A percentile compares a stretch with the other conserved stretches of the same genome.
These are phyloP conservation scores for Danio choprae DNA, from an alignment of 2,797 vertebrate species.

Conservation along the genomic window DNA sequence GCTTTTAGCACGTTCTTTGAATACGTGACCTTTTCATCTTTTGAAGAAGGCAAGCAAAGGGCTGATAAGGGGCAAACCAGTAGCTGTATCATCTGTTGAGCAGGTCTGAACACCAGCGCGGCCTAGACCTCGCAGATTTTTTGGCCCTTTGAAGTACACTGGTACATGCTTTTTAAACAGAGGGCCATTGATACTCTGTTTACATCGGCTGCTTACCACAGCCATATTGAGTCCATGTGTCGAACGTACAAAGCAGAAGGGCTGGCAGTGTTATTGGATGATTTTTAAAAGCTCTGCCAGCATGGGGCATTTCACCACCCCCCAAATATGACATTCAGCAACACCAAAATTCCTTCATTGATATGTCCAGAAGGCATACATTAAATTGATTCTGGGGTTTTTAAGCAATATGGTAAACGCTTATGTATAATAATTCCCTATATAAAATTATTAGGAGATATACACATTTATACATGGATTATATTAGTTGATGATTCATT, in stretches of 20 bases:
- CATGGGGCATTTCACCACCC: not conserved
- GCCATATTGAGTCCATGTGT: constrained; percentile 63
- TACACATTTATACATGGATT: too few species aligned
- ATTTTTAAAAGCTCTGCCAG: not conserved
- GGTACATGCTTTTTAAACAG: constrained; percentile 69
- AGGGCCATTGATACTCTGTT: constrained; percentile 71
- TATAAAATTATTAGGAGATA: too few species aligned
- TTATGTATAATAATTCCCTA: too few species aligned
- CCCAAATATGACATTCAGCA: not conserved
- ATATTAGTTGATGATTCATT: too few species aligned
- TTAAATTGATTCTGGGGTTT: not conserved
- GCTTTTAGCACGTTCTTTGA: not conserved
- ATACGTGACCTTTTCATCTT: not conserved
- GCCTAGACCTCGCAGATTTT: constrained; percentile 70
- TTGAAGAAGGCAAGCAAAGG: constrained; percentile 5
- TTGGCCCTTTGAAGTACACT: constrained; percentile 67
- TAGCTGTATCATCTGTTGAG: constrained; percentile 71
- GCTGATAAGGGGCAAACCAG: constrained; percentile 58
- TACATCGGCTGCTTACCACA: constrained; percentile 63
- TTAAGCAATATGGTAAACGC: too few species aligned
- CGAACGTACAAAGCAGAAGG: constrained; percentile 26
- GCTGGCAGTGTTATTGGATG: constrained; percentile 29
- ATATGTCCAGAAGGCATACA: not conserved
- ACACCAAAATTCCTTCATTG: not conserved
- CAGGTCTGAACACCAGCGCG: constrained; percentile 65